Conservation (phyloP, 1,140 invertebrate genomes). For the Cydia strobilella region DNA sequence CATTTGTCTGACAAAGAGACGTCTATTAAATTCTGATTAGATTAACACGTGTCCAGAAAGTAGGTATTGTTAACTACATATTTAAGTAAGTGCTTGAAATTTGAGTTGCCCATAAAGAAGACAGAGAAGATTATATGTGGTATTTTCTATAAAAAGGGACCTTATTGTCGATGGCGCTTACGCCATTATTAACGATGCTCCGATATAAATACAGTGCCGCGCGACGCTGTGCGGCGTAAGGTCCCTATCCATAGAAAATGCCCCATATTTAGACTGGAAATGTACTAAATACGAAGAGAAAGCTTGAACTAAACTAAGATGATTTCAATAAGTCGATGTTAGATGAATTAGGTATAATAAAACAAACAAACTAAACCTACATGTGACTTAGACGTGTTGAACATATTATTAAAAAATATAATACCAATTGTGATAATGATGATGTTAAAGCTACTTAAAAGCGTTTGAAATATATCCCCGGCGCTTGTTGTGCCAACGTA, state of each 20-base stretch:
- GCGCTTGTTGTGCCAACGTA: slow-evolving; percentile 59
- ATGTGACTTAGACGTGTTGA: too few species aligned
- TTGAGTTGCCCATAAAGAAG: not conserved
- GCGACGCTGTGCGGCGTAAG: too few species aligned
- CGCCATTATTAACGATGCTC: too few species aligned
- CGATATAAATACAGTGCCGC: too few species aligned
- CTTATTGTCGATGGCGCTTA: too few species aligned
- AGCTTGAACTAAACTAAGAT: too few species aligned
- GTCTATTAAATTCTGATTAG: not conserved
- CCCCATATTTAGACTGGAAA: not conserved
- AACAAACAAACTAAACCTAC: too few species aligned
- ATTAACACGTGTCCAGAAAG: slow-evolving; percentile 12
- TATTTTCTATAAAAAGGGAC: too few species aligned
- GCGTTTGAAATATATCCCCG: slow-evolving; percentile 46
- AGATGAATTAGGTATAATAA: too few species aligned
- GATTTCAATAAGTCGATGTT: too few species aligned
- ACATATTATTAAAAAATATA: not conserved
- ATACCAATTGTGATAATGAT: slow-evolving; percentile 4
- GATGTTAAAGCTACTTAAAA: slow-evolving; percentile 13
- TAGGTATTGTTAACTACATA: not conserved
- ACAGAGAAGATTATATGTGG: not conserved
- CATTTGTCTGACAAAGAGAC: not conserved
- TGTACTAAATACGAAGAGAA: not conserved
- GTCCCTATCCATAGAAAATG: too few species aligned
- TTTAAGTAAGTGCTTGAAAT: too few species aligned